Evolutionary conservation across 1,140 invertebrate species (phyloP).

Genomic region (Neodiprion lecontei): DNA sequence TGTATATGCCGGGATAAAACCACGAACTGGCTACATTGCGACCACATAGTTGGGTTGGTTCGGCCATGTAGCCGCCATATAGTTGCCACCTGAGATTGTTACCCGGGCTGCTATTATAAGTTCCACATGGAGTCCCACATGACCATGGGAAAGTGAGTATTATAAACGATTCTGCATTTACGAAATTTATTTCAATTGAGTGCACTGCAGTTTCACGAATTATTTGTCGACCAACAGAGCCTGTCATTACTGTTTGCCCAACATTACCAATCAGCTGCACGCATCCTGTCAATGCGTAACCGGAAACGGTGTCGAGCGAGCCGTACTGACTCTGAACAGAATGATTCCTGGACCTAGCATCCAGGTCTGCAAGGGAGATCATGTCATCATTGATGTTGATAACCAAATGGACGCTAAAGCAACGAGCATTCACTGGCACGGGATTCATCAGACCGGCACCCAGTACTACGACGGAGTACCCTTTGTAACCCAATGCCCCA

Average conservation of each 20-base stretch:
- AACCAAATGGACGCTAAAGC: conserved; percentile 83
- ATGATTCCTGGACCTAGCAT: conserved; percentile 64
- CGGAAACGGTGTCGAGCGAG: conserved; percentile 59
- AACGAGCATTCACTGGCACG: conserved; percentile 89
- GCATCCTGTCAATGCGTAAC: conserved; percentile 53
- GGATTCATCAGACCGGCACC: conserved; percentile 78
- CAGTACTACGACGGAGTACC: conserved; percentile 93
- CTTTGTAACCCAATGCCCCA: conserved; percentile 90
- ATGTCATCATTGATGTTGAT: conserved; percentile 82
- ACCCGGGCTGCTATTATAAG: conserved; percentile 73
- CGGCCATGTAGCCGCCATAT: too few relatives aligned
- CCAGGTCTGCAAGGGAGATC: conserved; percentile 67
- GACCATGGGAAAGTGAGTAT: conserved; percentile 79
- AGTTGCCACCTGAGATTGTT: too few relatives aligned
- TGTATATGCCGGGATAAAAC: too few relatives aligned
- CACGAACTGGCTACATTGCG: too few relatives aligned
- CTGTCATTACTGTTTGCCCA: conserved; percentile 82
- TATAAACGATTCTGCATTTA: too few relatives aligned
- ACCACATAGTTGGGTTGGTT: too few relatives aligned
- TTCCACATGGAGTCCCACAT: conserved; percentile 82
- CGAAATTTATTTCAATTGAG: not conserved
- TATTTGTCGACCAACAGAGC: conserved; percentile 63
- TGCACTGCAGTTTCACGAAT: not conserved
- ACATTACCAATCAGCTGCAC: conserved; percentile 79
- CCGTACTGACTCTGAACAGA: conserved; percentile 60